Evolutionary conservation across 30 jellyfish, hydroid and myxozoan genomes (phyloP), one percentile per base, ranked within the genome.

Genomic region (Aurelia aurita): DNA sequence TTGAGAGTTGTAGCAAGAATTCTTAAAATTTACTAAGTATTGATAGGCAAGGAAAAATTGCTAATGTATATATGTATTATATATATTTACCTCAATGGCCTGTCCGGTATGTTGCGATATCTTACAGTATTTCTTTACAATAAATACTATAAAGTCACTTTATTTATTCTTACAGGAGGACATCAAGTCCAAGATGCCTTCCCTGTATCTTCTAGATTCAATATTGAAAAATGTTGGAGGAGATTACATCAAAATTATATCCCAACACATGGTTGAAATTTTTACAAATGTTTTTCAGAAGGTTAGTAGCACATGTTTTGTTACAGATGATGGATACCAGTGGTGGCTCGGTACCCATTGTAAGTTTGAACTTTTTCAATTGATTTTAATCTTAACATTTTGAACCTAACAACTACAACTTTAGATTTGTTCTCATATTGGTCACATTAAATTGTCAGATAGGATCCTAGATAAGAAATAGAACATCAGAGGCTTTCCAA

Each of bases 121-220:
- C 51, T 39, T 9, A 39, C 51, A 39, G 7, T 39, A 39, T 2
- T 39, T 39, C 51, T 5, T 14, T 39, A 39, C 51, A 5, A 7
- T 27, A 65, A 11, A 20, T 29, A 11, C 9, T 69, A 16, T 12
- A 12, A 19, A 0, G 11, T 69, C 28, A 2, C 31, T 53, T 0
- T 60, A 34, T 61, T 51, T 25, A 0, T 69, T 11, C 55, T 54
- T 69, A 35, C 47, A 95, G 99, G 95, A 76, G 21, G 80, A 43
- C 66, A 69, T 79, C 7, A 89, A 82, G 29, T 55, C 55, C 53
- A 90, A 90, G 69, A 74, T 95, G 91, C 97, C 97, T 35, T 68
- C 96, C 23, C 94, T 95, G 35, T 95, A 95, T 51, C 92, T 95
- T 21, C 84, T 95, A 66, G 99, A 95, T 86, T 95, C 99, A n/a